Conservation (phyloP, 2,113 vertebrate species). For the Tychaedon coryphoeus region DNA sequence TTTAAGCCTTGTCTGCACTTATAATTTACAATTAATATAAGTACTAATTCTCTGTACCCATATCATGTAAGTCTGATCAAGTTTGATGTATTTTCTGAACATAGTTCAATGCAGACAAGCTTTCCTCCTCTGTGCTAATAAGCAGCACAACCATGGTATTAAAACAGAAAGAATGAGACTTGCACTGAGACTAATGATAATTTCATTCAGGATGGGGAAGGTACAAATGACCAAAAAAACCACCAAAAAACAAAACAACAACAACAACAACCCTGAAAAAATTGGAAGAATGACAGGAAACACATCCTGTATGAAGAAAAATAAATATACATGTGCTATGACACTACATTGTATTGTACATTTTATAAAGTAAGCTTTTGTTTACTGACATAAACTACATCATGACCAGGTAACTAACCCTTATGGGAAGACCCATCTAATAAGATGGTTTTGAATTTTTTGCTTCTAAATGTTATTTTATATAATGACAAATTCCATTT, state of each 20-base stretch:
- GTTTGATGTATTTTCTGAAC: not conserved
- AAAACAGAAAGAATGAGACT: not conserved
- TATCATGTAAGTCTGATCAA: not conserved
- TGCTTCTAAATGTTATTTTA: not conserved
- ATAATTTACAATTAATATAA: not conserved
- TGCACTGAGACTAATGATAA: not conserved
- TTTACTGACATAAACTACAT: not conserved
- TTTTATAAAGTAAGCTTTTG: not conserved
- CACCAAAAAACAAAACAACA: no score
- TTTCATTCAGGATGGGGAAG: not conserved
- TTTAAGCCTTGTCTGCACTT: not conserved
- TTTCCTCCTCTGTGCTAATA: not conserved
- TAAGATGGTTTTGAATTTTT: not conserved
- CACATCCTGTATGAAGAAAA: not conserved
- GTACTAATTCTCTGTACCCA: not conserved
- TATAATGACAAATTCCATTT: not conserved
- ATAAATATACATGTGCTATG: not conserved
- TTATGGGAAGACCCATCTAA: not conserved
- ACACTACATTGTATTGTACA: not conserved
- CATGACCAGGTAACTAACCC: not conserved
- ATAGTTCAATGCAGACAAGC: not conserved
- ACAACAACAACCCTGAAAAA: not conserved
- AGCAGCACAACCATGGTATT: not conserved
- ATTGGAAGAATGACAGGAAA: not conserved
- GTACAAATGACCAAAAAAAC: not conserved